Conservation (phyloP, 2,888 invertebrate species). For the Anthrax anthrax region DNA sequence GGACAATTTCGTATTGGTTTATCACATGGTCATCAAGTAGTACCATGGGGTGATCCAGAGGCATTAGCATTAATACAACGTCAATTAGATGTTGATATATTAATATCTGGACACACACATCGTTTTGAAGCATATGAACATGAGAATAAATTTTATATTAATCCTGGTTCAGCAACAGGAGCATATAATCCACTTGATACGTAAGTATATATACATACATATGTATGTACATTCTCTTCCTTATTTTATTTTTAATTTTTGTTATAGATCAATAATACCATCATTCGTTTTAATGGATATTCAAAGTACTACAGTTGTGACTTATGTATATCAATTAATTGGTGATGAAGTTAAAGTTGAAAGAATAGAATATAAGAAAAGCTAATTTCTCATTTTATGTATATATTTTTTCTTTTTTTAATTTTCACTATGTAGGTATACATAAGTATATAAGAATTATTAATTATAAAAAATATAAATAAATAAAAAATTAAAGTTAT, state of each 20-base stretch:
- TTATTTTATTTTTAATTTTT: conserved; percentile 6
- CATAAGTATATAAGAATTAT: too few species aligned
- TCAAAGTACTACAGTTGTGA: conserved; percentile 92
- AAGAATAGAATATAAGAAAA: conserved; percentile 92
- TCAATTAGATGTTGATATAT: conserved; percentile 94
- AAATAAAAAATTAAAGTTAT: too few species aligned
- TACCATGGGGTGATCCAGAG: conserved; percentile 94
- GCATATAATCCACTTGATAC: conserved; percentile 88
- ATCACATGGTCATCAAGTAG: conserved; percentile 95
- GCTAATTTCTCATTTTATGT: too few species aligned
- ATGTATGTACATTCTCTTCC: background rate
- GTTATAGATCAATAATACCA: conserved; percentile 68
- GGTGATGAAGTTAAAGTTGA: conserved; percentile 99
- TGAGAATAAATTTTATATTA: conserved; percentile 97
- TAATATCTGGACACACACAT: conserved; percentile 98
- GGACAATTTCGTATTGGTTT: conserved; percentile 97
- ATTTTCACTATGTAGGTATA: too few species aligned
- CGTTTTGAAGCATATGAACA: conserved; percentile 97
- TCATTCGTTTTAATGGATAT: conserved; percentile 99
- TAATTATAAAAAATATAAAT: too few species aligned
- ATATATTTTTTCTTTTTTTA: too few species aligned
- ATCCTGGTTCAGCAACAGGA: conserved; percentile 97
- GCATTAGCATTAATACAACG: conserved; percentile 85
- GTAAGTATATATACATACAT: conserved; percentile 37
- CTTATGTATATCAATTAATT: conserved; percentile 94